Base-by-base conservation (phyloP, 2,888 invertebrate species). In the Liopterus haemorrhoidalis region DNA sequence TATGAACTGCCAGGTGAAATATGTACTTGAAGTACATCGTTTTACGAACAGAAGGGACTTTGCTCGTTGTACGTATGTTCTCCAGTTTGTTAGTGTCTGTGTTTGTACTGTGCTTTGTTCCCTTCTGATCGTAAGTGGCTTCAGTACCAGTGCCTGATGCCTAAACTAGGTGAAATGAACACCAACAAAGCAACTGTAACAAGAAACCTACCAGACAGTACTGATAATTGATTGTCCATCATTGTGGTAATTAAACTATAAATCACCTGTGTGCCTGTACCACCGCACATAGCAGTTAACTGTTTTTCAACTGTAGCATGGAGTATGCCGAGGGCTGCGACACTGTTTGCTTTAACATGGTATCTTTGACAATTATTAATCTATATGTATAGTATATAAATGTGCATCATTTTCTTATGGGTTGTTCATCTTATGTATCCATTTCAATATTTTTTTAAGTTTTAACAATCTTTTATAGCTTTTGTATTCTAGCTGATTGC, bases 191-290 rank as follows among this genome's bases (percentile, higher is more conserved):
- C n/a, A n/a, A n/a, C n/a, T n/a, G n/a, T n/a, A n/a, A n/a, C n/a
- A n/a, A n/a, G n/a, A n/a, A n/a, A n/a, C n/a, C n/a, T n/a, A n/a
- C n/a, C n/a, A n/a, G n/a, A n/a, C n/a, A n/a, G n/a, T n/a, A n/a
- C n/a, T n/a, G n/a, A n/a, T n/a, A n/a, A n/a, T n/a, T n/a, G n/a
- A n/a, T n/a, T n/a, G n/a, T n/a, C n/a, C n/a, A n/a, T n/a, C n/a
- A n/a, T n/a, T n/a, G n/a, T n/a, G n/a, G n/a, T n/a, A n/a, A n/a
- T n/a, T n/a, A n/a, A n/a, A 31, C 32, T 45, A 38, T 45, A 39
- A 45, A 33, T 45, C 45, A 45, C 45, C 32, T 45, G 45, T 45
- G 45, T 45, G 45, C 45, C 45, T 45, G 39, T 39, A 45, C 45
- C 45, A 45, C 45, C 45, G 45, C 45, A 45, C 39, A 39, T 45